phyloP scores from a whole-genome alignment of 2,113 vertebrate species.

The Rhipidura dahli region DNA sequence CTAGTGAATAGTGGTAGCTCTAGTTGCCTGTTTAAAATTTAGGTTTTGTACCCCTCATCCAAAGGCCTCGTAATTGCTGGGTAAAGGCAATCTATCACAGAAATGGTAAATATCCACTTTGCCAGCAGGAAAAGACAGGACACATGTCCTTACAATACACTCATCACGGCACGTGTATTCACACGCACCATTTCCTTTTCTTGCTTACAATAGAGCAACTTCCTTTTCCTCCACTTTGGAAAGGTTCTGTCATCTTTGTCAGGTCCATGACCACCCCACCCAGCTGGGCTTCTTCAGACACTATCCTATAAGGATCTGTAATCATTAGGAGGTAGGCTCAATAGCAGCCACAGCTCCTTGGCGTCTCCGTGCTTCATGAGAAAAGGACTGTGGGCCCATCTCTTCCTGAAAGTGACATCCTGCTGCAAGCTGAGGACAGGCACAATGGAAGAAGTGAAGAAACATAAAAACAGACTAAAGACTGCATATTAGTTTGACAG shows the following conservation, averaged over 20 bases:
- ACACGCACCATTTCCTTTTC: background rate
- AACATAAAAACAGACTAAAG: background rate
- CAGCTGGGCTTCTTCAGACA: background rate
- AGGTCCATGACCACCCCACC: background rate
- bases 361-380: background rate
- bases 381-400: background rate
- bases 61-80: background rate
- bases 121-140: background rate
- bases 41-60: background rate
- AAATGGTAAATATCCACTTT: background rate
- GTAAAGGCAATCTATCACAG: background rate
- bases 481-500: background rate
- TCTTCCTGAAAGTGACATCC: background rate
- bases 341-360: background rate
- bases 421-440: background rate
- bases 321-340: background rate
- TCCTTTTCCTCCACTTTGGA: background rate
- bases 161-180: rapidly evolving
- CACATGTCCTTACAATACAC: rapidly evolving
- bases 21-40: background rate
- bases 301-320: constrained; percentile 25
- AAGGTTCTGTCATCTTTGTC: background rate
- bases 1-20: background rate
- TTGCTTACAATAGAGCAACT: background rate
- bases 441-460: background rate